Evolutionary conservation across 2,888 invertebrate genomes (phyloP).

Genomic region (Creontiades dilutus): DNA sequence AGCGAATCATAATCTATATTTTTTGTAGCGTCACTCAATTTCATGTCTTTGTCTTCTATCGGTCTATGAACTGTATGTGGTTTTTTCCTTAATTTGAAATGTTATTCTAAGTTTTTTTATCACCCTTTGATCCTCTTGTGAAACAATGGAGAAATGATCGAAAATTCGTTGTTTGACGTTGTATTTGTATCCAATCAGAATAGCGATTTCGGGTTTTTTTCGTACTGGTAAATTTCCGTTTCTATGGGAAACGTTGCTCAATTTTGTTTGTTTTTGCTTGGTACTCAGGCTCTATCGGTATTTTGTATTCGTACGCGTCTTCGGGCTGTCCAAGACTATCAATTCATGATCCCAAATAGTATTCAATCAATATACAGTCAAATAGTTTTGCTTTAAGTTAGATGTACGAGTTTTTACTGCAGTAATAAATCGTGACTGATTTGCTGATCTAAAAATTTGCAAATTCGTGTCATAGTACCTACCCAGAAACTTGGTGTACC

Average conservation of each 20-base stretch:
- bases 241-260: slow-evolving; percentile 47
- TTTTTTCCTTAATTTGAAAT: not conserved
- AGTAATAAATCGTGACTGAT: too few species aligned
- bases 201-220: not conserved
- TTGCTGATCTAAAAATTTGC: too few species aligned
- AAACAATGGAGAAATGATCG: not conserved
- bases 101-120: not conserved
- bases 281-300: not conserved
- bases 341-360: not conserved
- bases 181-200: not conserved
- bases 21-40: slow-evolving; percentile 56
- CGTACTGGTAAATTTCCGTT: not conserved
- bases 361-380: too few species aligned
- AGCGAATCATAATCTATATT: slow-evolving; percentile 70
- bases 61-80: slow-evolving; percentile 33
- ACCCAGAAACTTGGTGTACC: too few species aligned
- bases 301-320: not conserved
- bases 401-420: too few species aligned
- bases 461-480: too few species aligned
- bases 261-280: slow-evolving; percentile 52
- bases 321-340: not conserved
- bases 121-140: not conserved
- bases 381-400: too few species aligned
- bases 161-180: not conserved
- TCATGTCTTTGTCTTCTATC: slow-evolving; percentile 45